Evolutionary conservation across 2,113 vertebrate species (phyloP), one percentile per base, ranked within the genome.

Genomic region (Rafetus swinhoei): DNA sequence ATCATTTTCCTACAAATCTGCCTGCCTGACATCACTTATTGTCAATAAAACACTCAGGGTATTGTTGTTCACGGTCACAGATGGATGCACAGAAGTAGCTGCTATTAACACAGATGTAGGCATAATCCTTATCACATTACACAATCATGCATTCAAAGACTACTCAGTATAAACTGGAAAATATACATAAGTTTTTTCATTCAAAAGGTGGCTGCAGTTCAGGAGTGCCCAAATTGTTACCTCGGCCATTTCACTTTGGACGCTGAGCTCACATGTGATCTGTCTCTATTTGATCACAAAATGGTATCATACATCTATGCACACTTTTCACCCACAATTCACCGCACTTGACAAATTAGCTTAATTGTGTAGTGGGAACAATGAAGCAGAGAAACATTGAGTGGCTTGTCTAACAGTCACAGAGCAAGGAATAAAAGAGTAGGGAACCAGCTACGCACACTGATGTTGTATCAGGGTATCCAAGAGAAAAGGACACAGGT

Each of bases 41-140:
- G 9, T 52, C 7, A 22, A 21, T 4, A 32, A 84, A 72, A 62
- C 5, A 13, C 0, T 0, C 81, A 52, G 32, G n/a, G 52, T 81
- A 14, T 86, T 57, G 13, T 57, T 25, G n/a, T 50, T 90, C 52
- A 9, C 72, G 4, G 29, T 6, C 57, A 24, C 21, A 24, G 79
- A 27, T 74, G 18, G 62, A 32, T 45, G 22, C 39, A 50, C n/a
- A 29, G 85, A 74, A 76, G 60, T 18, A 81, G 60, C 88, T 76
- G 84, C 62, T 76, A 6, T 54, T 15, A 35, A 24, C 50, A 60
- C 50, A 1, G 35, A 50, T 35, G 24, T 25, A 77, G 65, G 7
- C 5, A 22, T 24, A 77, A 14, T n/a, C 57, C 9, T 79, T 45
- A 14, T 15, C 45, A 60, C 13, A 39, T 85, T 0, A 0, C 27